phyloP scores from a whole-genome alignment of 1,140 invertebrate genomes.

The Chrysomallon squamiferum region DNA sequence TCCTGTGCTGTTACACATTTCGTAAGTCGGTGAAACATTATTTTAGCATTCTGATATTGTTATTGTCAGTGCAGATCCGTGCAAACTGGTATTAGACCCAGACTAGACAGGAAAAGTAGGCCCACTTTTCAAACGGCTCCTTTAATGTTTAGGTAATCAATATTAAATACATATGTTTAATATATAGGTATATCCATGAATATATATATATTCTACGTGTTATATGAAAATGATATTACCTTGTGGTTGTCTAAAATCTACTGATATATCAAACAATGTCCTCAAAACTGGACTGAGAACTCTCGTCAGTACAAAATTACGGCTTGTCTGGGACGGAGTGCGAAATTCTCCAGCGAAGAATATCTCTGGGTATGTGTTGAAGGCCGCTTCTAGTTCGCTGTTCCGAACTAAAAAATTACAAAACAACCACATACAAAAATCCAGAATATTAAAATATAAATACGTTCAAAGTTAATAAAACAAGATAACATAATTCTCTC shows the following conservation, averaged over 20 bases:
- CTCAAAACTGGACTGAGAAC: constrained; percentile 6
- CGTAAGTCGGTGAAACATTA: too few relatives aligned
- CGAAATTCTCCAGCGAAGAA: constrained; percentile 27
- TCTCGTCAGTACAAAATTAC: constrained; percentile 20
- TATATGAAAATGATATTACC: constrained; percentile 8
- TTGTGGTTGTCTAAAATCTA: constrained; percentile 30
- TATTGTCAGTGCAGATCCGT: neutral
- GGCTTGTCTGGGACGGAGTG: constrained; percentile 17
- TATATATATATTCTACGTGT: neutral
- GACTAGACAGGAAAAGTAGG: neutral
- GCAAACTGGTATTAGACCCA: neutral
- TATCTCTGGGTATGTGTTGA: constrained; percentile 15
- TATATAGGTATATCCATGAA: neutral
- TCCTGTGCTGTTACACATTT: too few relatives aligned
- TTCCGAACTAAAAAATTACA: neutral
- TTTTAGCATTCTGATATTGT: too few relatives aligned
- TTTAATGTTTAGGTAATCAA: neutral
- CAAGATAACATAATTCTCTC: too few relatives aligned
- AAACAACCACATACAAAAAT: too few relatives aligned
- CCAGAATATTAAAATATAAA: too few relatives aligned
- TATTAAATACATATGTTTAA: too few relatives aligned
- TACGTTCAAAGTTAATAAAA: too few relatives aligned
- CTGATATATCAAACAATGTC: constrained; percentile 31
- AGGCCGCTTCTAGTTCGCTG: constrained; percentile 8
- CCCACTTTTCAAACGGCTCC: neutral